These are phyloP conservation scores for Vanacampus margaritifer DNA, from an alignment of 2,113 vertebrate genomes.

Conservation along the genomic window DNA sequence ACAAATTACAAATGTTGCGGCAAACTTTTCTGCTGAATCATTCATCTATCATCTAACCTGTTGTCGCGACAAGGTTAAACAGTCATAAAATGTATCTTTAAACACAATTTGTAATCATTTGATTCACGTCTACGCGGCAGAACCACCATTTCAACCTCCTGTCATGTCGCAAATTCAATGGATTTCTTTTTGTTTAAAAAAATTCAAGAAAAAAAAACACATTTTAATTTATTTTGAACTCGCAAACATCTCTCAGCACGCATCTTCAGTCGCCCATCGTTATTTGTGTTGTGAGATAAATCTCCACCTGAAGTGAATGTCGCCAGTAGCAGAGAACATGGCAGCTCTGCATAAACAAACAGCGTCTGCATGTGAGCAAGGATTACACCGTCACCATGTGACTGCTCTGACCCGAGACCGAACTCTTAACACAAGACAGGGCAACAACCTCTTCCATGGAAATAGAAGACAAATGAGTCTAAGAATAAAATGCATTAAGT, in stretches of 20 bases:
- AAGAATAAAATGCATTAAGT: not conserved
- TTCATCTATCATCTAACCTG: not conserved
- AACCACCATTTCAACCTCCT: not conserved
- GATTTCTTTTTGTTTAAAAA: not conserved
- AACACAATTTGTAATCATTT: not conserved
- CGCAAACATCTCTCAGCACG: not conserved
- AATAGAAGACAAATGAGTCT: constrained; percentile 17
- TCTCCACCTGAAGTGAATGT: constrained; percentile 42
- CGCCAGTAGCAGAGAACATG: constrained; percentile 21
- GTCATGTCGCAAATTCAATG: not conserved
- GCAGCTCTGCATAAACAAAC: constrained; percentile 44
- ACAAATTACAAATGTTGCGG: not conserved
- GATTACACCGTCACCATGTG: constrained; percentile 70
- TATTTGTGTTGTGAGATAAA: constrained; percentile 19
- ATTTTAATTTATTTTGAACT: too few relatives aligned
- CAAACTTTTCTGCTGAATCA: not conserved
- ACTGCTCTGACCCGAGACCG: constrained; percentile 58
- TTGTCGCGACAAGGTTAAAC: not conserved
- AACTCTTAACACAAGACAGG: constrained; percentile 50
- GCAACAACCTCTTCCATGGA: constrained; percentile 32
- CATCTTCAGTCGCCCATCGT: not conserved
- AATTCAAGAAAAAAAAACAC: too few relatives aligned
- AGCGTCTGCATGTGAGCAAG: constrained; percentile 61
- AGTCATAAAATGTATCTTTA: not conserved
- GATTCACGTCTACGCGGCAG: not conserved